Evolutionary conservation across 2,797 vertebrate species (phyloP).

Genomic region (Alectoris magna): DNA sequence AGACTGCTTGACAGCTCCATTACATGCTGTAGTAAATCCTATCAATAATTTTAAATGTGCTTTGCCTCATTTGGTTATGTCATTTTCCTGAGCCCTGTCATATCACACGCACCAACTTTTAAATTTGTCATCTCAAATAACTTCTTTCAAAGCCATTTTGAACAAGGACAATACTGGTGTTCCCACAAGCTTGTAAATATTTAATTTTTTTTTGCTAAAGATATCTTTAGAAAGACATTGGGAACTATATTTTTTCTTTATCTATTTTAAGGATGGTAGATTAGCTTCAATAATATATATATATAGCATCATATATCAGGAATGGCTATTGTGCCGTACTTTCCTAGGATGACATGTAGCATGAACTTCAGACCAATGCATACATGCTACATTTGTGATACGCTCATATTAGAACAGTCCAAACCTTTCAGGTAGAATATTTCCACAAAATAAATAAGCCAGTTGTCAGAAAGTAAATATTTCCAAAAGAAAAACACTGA

Average conservation of each 20-base stretch:
- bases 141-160: neutral
- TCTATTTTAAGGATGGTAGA: neutral
- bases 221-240: neutral
- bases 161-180: neutral
- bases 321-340: neutral
- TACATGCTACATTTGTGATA: neutral
- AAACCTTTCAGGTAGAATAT: neutral
- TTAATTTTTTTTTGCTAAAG: neutral
- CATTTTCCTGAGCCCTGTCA: neutral
- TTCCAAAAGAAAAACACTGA: neutral
- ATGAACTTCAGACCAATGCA: neutral
- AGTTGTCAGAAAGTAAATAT: neutral
- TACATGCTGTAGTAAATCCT: neutral
- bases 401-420: neutral
- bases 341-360: neutral
- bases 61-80: neutral
- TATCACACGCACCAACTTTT: neutral
- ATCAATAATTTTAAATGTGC: neutral
- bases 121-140: constrained; percentile 9
- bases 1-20: neutral
- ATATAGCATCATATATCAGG: neutral
- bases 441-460: neutral
- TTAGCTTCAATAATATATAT: neutral
- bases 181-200: neutral
- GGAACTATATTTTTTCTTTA: neutral